Conservation (phyloP, 1,140 invertebrate species). For the Samia ricini region DNA sequence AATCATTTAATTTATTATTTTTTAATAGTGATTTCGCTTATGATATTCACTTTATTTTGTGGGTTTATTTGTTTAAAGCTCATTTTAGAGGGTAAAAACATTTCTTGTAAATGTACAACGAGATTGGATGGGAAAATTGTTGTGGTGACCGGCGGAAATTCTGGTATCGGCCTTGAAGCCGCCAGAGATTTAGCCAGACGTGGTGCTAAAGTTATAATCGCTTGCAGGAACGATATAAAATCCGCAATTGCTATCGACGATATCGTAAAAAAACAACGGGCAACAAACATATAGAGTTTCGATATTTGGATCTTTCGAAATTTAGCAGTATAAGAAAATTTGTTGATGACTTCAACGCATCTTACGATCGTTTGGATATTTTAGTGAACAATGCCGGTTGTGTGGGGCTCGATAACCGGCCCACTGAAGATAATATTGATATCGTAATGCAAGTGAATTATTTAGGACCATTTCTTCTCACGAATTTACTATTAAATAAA, state of each 20-base stretch:
- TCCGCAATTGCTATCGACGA: slow-evolving; percentile 65
- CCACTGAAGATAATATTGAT: slow-evolving; percentile 81
- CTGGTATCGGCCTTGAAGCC: slow-evolving; percentile 89
- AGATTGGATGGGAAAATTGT: slow-evolving; percentile 81
- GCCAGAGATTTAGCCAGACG: slow-evolving; percentile 81
- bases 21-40: no score
- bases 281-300: slow-evolving; percentile 44
- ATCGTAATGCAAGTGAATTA: slow-evolving; percentile 81
- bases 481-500: slow-evolving; percentile 80
- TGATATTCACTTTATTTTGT: no score
- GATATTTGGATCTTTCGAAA: slow-evolving; percentile 48
- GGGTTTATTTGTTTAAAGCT: no score
- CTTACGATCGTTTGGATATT: slow-evolving; percentile 78
- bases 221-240: slow-evolving; percentile 80
- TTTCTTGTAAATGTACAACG: slow-evolving; percentile 36
- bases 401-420: slow-evolving; percentile 26
- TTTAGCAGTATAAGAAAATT: slow-evolving; percentile 47
- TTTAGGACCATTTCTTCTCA: slow-evolving; percentile 83
- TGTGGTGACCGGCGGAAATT: slow-evolving; percentile 88
- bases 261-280: slow-evolving; percentile 39
- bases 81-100: no score
- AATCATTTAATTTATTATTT: no score
- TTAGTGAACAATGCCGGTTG: slow-evolving; percentile 86
- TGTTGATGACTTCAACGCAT: slow-evolving; percentile 51
- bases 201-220: slow-evolving; percentile 82